Conservation (phyloP, 2,888 invertebrate genomes). For the Liodrosophila aerea region DNA sequence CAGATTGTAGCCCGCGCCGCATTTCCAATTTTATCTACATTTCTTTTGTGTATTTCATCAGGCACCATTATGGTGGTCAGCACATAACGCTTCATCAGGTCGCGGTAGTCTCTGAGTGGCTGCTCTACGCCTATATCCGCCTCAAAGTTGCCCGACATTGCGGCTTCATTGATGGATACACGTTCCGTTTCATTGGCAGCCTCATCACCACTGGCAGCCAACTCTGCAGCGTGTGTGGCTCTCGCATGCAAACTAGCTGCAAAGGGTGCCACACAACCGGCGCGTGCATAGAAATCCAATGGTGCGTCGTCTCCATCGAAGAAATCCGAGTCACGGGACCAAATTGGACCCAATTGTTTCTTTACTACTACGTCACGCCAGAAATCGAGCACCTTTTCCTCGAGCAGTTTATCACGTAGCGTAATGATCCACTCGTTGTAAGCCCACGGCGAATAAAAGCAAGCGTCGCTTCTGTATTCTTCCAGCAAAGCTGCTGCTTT, state of each 20-base stretch:
- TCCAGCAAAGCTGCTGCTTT: slow-evolving; percentile 69
- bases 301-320: slow-evolving; percentile 74
- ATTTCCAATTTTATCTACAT: slow-evolving; percentile 51
- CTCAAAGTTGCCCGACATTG: slow-evolving; percentile 50
- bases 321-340: slow-evolving; percentile 71
- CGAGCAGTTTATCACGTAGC: slow-evolving; percentile 65
- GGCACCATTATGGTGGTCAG: slow-evolving; percentile 44
- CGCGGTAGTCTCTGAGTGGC: slow-evolving; percentile 58
- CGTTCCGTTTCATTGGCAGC: not conserved
- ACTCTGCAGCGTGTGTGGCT: slow-evolving; percentile 3
- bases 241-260: slow-evolving; percentile 57
- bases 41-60: slow-evolving; percentile 53
- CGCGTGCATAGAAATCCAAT: slow-evolving; percentile 68
- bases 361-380: slow-evolving; percentile 69
- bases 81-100: slow-evolving; percentile 64
- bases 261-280: slow-evolving; percentile 63
- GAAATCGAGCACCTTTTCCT: slow-evolving; percentile 59
- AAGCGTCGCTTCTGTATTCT: slow-evolving; percentile 68
- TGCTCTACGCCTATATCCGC: slow-evolving; percentile 37
- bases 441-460: slow-evolving; percentile 69
- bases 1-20: slow-evolving; percentile 56
- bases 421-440: slow-evolving; percentile 77
- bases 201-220: slow-evolving; percentile 18
- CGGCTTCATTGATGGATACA: slow-evolving; percentile 37
- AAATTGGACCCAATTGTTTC: slow-evolving; percentile 70